phyloP scores from a whole-genome alignment of 2,888 invertebrate genomes.

The Agrypnus murinus region DNA sequence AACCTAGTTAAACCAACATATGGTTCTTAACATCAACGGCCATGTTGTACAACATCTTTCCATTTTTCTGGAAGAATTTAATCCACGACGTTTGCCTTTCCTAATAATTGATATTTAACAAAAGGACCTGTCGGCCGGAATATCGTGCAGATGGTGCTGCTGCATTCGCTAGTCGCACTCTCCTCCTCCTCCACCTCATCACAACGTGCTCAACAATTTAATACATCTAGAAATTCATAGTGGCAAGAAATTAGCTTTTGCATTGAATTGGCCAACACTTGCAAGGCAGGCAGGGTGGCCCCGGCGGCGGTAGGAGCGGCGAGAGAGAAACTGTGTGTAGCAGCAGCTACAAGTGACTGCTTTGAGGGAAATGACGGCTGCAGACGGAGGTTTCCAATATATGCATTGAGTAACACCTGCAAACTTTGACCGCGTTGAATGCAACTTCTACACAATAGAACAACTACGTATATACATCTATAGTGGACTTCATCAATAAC shows the following conservation, averaged over 20 bases:
- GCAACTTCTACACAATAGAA: constrained; percentile 53
- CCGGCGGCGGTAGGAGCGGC: too few relatives aligned
- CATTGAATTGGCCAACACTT: constrained; percentile 58
- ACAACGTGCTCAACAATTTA: constrained; percentile 44
- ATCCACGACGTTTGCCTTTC: not conserved
- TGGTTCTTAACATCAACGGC: too few relatives aligned
- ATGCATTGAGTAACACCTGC: constrained; percentile 66
- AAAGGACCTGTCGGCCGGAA: constrained; percentile 41
- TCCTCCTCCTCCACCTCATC: too few relatives aligned
- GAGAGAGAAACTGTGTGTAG: too few relatives aligned
- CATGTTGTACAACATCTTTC: too few relatives aligned
- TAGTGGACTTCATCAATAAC: constrained; percentile 56
- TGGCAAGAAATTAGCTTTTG: constrained; percentile 59
- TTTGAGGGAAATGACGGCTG: constrained; percentile 53
- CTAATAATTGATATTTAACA: constrained; percentile 22
- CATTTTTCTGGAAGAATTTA: too few relatives aligned
- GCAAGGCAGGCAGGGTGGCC: too few relatives aligned
- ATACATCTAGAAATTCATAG: constrained; percentile 56
- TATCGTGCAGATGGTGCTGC: constrained; percentile 41
- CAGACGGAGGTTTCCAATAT: constrained; percentile 59
- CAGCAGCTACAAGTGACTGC: constrained; percentile 55
- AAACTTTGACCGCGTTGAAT: constrained; percentile 63
- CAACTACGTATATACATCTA: constrained; percentile 45
- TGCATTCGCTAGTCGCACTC: too few relatives aligned
- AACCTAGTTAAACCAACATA: too few relatives aligned